Evolutionary conservation across 2,888 invertebrate species (phyloP).

Genomic region (Baronia brevicornis): DNA sequence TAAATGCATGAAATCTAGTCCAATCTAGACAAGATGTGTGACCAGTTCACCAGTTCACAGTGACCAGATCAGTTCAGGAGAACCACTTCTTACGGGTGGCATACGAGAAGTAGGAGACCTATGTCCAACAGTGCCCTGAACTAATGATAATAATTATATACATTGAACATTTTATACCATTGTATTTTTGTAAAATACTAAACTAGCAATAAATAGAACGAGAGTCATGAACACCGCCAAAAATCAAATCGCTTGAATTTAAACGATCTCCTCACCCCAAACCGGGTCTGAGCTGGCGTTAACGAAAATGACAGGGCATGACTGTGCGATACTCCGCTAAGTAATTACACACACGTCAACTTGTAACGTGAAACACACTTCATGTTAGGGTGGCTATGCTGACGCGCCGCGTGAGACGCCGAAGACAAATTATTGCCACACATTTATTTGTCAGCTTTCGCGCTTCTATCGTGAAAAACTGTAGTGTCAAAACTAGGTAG

Average conservation of each 20-base stretch:
- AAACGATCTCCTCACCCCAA: conserved; percentile 9
- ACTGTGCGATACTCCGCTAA: conserved; percentile 57
- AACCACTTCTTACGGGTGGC: too few species aligned
- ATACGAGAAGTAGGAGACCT: too few species aligned
- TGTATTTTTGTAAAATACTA: too few species aligned
- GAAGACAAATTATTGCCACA: conserved; percentile 18
- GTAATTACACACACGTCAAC: conserved; percentile 70
- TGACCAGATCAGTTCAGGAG: too few species aligned
- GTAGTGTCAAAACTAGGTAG: neutral
- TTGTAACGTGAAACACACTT: conserved; percentile 39
- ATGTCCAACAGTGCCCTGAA: too few species aligned
- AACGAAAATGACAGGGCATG: conserved; percentile 69
- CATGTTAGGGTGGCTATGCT: conserved; percentile 28
- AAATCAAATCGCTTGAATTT: conserved; percentile 12
- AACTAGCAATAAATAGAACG: too few species aligned
- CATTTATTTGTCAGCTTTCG: conserved; percentile 9
- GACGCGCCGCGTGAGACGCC: conserved; percentile 15
- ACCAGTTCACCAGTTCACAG: too few species aligned
- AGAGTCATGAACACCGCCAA: conserved; percentile 3
- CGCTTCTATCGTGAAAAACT: neutral
- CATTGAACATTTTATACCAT: too few species aligned
- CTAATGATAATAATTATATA: too few species aligned
- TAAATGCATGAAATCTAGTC: too few species aligned
- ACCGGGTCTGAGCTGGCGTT: conserved; percentile 21
- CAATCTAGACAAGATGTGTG: too few species aligned